Percentiles rank a stretch among this genome's conserved stretches.
Evolutionary conservation across 2,113 vertebrate genomes (phyloP).

Genomic region (Poeciliopsis occidentalis): DNA sequence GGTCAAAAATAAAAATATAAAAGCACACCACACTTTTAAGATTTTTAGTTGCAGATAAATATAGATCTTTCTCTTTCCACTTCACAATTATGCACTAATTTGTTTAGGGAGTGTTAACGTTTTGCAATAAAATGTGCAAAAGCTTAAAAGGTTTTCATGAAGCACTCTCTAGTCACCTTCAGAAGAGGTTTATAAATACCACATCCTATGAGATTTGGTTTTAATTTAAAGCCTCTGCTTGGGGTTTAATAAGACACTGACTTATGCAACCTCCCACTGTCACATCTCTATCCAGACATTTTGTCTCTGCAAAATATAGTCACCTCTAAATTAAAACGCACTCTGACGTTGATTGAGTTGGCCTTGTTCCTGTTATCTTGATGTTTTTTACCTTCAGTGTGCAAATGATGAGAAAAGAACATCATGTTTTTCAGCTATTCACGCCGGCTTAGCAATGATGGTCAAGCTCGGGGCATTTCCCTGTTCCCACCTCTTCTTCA

Average conservation of each 20-base stretch:
- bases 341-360: constrained; percentile 51
- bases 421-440: constrained; percentile 14
- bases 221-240: constrained; percentile 5
- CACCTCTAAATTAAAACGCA: constrained; percentile 57
- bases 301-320: constrained; percentile 42
- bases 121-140: background rate
- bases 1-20: background rate
- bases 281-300: constrained; percentile 42
- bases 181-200: background rate
- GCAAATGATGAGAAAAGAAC: constrained; percentile 14
- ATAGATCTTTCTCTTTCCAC: background rate
- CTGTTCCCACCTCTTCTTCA: constrained; percentile 5
- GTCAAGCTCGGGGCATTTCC: constrained; percentile 3
- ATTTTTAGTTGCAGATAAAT: background rate
- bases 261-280: constrained; percentile 29
- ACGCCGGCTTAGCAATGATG: constrained; percentile 9
- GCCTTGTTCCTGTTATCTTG: constrained; percentile 30
- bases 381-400: constrained; percentile 37
- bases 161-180: background rate
- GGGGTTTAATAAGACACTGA: constrained; percentile 25
- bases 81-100: background rate
- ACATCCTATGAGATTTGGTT: constrained; percentile 5
- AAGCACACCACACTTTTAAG: too few species aligned
- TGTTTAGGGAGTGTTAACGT: background rate
- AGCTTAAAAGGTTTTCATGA: background rate